Base-by-base conservation (phyloP, 2,888 invertebrate species). In the Machimus rusticus region DNA sequence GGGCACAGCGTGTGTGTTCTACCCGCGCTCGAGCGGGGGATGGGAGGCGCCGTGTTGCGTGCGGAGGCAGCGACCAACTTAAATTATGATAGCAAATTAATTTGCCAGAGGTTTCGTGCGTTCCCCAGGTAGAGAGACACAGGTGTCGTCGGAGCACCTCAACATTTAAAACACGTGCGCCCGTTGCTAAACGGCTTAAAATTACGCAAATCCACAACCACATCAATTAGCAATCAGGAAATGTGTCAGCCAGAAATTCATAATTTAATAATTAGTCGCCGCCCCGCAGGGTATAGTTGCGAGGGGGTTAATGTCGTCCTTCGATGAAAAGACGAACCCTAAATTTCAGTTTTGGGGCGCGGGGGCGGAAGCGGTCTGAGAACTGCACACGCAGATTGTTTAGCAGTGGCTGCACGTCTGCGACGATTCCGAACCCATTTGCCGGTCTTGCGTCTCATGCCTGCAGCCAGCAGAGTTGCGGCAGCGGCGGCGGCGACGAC, bases 161-260 rank as follows among this genome's bases (percentile, higher is more conserved):
- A 66, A 39, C 51, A 84, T 74, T 66, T 84, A 19, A 39, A 37
- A 37, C 84, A 84, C 84, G 84, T 84, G 84, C 66, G 39, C n/a
- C 28, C 39, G 6, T 12, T 74, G n/a, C 84, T 84, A 84, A 84
- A 84, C 84, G 84, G 84, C 84, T 84, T 84, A 84, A 66, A 84
- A 74, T 66, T 84, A 84, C 74, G 37, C 84, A 84, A 84, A 57
- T 84, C 84, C 84, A 37, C 74, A 84, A 84, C 84, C 84, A 74
- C 84, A 84, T 84, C 74, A 84, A 84, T 84, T 66, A 84, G 66
- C 84, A 66, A 84, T 84, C 84, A 84, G 84, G 84, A 84, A 84
- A 84, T 84, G 84, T 84, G 84, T 84, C 74, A 84, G 37, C 84
- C 37, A 39, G 84, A 74, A 84, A 84, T 84, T 84, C 66, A 84